Evolutionary conservation across 2,888 invertebrate species (phyloP), one percentile per base, ranked within the genome.

Genomic region (Diachrysia chrysitis): DNA sequence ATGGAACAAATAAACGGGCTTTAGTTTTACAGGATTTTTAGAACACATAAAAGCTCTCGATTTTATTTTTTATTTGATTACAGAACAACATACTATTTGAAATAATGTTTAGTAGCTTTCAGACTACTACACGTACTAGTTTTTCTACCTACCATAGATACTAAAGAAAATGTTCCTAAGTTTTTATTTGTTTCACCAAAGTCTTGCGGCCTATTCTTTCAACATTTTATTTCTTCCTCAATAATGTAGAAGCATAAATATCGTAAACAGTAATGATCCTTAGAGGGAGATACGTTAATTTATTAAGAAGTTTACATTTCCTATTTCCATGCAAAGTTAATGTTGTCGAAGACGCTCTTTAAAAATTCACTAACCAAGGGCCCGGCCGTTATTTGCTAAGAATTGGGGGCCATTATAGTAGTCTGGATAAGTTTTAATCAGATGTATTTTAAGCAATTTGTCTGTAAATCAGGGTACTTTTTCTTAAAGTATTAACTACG

Each of bases 301-400:
- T 62, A 54, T 65, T 53, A 60, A 66, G 48, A 58, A 55, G 51
- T 48, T 21, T 16, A 25, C 46, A 66, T 62, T 63, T 66, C 55
- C 57, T 66, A 56, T 23, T 51, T 23, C 56, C 65, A 63, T 77
- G 66, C 66, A 64, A 75, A 63, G 56, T 65, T 65, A 60, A 71
- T 70, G 66, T 70, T 66, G 60, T 63, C 58, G 42, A 62, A 66
- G 60, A 51, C 23, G 2, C 35, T 37, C 56, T 72, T 72, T 66
- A 78, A 70, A 78, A 16, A 78, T 78, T 71, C 25, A 78, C 25
- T 21, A 60, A 54, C 54, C 48, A 2, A n/a, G 61, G 51, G 63
- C 56, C 57, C 16, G n/a, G 37, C 17, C 58, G 60, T 67, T 69
- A 67, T 55, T 6, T 35, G 62, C 46, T 37, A 21, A 37, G 12